Conservation (phyloP, 2,113 vertebrate species). For the Casuarius casuarius region DNA sequence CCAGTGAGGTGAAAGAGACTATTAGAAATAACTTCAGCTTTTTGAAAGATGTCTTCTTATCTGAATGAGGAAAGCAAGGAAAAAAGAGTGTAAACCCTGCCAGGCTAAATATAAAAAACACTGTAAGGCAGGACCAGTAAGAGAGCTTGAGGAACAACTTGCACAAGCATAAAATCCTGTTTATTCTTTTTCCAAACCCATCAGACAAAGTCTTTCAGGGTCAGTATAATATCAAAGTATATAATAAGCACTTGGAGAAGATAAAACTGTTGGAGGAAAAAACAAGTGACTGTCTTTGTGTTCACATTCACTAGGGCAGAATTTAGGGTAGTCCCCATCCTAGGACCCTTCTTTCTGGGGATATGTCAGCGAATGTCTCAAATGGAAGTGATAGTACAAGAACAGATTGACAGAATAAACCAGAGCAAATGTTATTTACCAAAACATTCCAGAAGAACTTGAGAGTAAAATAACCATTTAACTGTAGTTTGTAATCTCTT, state of each 20-base stretch:
- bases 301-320: background rate
- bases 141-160: slow-evolving; percentile 54
- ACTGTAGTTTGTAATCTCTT: background rate
- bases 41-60: too few relatives aligned
- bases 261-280: slow-evolving; percentile 19
- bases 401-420: background rate
- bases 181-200: slow-evolving; percentile 10
- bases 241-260: slow-evolving; percentile 38
- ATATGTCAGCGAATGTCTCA: background rate
- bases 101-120: slow-evolving; percentile 47
- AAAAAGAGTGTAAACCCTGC: slow-evolving; percentile 53
- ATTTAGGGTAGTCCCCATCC: slow-evolving; percentile 22
- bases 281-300: slow-evolving; percentile 38
- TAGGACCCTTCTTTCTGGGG: background rate
- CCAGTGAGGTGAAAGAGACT: background rate
- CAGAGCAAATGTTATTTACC: background rate
- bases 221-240: slow-evolving; percentile 35
- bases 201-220: slow-evolving; percentile 55
- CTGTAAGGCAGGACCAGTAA: slow-evolving; percentile 26
- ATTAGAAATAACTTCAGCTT: slow-evolving; percentile 16
- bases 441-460: background rate
- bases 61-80: slow-evolving; percentile 39
- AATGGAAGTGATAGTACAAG: background rate
- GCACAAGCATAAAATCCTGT: slow-evolving; percentile 59
- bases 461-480: background rate